Base-by-base conservation (phyloP, 2,888 invertebrate species). In the Philonicus albiceps region DNA sequence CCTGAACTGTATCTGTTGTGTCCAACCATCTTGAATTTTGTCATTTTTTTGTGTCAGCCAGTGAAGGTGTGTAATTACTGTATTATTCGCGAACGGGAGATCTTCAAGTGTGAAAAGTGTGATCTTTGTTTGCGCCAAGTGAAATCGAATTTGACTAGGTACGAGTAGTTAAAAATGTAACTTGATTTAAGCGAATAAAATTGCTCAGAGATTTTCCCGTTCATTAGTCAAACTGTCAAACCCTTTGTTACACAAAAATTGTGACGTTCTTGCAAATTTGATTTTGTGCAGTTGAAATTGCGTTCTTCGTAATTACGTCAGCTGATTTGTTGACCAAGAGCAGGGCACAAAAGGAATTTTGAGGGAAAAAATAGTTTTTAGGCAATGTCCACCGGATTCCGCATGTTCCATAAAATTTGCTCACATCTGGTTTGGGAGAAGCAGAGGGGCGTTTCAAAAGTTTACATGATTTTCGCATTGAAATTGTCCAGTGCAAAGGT, bases 1-100 rank as follows among this genome's bases (percentile, higher is more conserved):
- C 27, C 80, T 80, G 80, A 80, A 80, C 80, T 80, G 13, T 80
- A 80, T 49, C 80, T 80, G 80, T 80, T 80, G 80, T 80, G 43
- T 1, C 27, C 80, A 30, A 49, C 80, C 80, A 80, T 80, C 31
- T 80, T 80, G 80, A 30, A 49, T 53, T 80, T 80, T 80, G 80
- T 80, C 80, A 80, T 80, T 80, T 76, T 40, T 49, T 80, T 53
- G 37, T 80, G 80, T 80, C 80, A 80, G n/a, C 16, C n/a, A 49
- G 31, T 16, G 53, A 40, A 49, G 43, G 31, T 53, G 27, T 22
- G 34, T 30, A 40, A 53, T 43, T 43, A 40, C 6, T 43, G 43
- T 37, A 37, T 76, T 76, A 22, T 34, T 76, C 74, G 2, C 11
- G 13, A 27, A 1, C 27, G 64, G 74, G 74, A 3, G 13, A 34